Evolutionary conservation across 2,113 vertebrate species (phyloP).

Genomic region (Miniopterus natalensis): DNA sequence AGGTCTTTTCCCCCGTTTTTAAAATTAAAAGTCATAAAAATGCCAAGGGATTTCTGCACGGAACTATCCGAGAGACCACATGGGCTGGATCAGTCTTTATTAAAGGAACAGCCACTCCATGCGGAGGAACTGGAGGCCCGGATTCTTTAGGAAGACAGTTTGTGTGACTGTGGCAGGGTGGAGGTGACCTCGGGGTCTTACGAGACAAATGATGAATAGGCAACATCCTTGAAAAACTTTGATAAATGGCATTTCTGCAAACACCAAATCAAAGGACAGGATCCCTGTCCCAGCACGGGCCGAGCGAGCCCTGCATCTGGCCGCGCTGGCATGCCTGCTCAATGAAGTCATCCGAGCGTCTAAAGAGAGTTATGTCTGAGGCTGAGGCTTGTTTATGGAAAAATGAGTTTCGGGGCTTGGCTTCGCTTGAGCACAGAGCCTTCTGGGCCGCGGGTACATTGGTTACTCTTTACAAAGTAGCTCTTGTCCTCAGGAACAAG

Average conservation of each 20-base stretch:
- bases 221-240: constrained; percentile 39
- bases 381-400: constrained; percentile 88
- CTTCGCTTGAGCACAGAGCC: constrained; percentile 83
- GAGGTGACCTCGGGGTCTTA: background rate
- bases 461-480: constrained; percentile 80
- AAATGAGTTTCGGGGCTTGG: constrained; percentile 83
- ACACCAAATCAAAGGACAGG: constrained; percentile 77
- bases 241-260: constrained; percentile 75
- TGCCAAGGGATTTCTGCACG: background rate
- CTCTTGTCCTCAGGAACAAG: constrained; percentile 78
- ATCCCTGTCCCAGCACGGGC: constrained; percentile 74
- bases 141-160: background rate
- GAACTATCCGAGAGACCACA: background rate
- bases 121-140: background rate
- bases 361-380: constrained; percentile 85
- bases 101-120: background rate
- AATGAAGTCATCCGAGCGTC: constrained; percentile 88
- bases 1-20: constrained; percentile 6
- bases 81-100: background rate
- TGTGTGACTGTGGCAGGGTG: background rate
- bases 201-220: background rate
- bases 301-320: constrained; percentile 78
- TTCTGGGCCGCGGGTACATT: constrained; percentile 77
- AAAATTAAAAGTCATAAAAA: constrained; percentile 45
- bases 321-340: constrained; percentile 81